phyloP scores from a whole-genome alignment of 2,113 vertebrate species.

The Centropristis striata region DNA sequence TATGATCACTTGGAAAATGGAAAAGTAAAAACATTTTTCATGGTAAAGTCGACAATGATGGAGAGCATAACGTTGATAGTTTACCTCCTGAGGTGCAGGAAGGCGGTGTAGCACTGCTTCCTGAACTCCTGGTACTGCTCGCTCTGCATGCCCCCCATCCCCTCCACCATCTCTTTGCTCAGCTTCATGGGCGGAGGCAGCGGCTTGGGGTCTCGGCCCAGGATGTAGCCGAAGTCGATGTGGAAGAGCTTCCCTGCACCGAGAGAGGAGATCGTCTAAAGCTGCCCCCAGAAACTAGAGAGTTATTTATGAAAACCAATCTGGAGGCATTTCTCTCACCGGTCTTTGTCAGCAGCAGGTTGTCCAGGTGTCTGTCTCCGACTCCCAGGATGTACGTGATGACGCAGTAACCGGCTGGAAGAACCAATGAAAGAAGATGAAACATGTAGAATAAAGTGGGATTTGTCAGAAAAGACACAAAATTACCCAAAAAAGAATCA shows the following conservation, averaged over 20 bases:
- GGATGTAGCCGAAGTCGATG: constrained; percentile 99
- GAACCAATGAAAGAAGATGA: background rate
- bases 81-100: constrained; percentile 96
- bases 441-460: too few species aligned
- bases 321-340: constrained; percentile 55
- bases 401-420: constrained; percentile 96
- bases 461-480: too few species aligned
- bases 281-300: background rate
- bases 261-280: background rate
- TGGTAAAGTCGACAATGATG: too few species aligned
- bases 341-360: constrained; percentile 96
- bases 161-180: constrained; percentile 99
- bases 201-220: constrained; percentile 98
- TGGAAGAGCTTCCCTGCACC: constrained; percentile 96
- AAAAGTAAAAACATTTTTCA: too few species aligned
- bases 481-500: too few species aligned
- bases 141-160: constrained; percentile 98
- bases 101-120: constrained; percentile 98
- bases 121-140: constrained; percentile 99
- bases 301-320: background rate
- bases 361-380: constrained; percentile 97
- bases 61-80: too few species aligned
- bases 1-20: too few species aligned
- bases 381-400: constrained; percentile 99
- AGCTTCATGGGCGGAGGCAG: constrained; percentile 99